phyloP scores from a whole-genome alignment of 2,888 invertebrate genomes.

The Microplitis deprimator region DNA sequence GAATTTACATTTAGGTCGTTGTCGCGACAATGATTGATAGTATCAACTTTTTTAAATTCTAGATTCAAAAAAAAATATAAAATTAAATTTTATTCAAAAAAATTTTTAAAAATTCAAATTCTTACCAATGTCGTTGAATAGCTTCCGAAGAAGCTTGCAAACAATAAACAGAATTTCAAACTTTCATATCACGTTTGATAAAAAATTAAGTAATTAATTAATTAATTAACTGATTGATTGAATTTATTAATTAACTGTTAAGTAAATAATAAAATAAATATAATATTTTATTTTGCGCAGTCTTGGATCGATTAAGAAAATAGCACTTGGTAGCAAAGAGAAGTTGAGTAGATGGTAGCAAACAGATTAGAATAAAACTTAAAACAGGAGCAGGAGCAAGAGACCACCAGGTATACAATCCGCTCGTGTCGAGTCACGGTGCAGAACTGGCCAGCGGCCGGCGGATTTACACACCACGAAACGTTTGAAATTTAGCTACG shows the following conservation, averaged over 20 bases:
- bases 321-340: slow-evolving; percentile 21
- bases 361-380: slow-evolving; percentile 34
- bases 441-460: slow-evolving; percentile 39
- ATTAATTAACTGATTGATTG: neutral
- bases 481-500: slow-evolving; percentile 23
- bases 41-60: neutral
- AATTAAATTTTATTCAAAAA: neutral
- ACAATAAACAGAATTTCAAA: slow-evolving; percentile 30
- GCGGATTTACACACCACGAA: slow-evolving; percentile 37
- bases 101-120: neutral
- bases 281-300: neutral
- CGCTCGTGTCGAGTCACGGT: slow-evolving; percentile 31
- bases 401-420: slow-evolving; percentile 12
- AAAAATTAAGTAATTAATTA: neutral
- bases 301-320: slow-evolving; percentile 45
- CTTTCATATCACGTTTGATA: neutral
- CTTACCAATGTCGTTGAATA: neutral
- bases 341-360: slow-evolving; percentile 37
- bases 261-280: neutral
- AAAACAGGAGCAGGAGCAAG: neutral
- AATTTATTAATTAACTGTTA: neutral
- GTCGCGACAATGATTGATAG: slow-evolving; percentile 12
- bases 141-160: neutral
- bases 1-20: slow-evolving; percentile 27
- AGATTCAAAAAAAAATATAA: neutral